Conservation (phyloP, 2,888 invertebrate genomes). For the Exocentrus adspersus region DNA sequence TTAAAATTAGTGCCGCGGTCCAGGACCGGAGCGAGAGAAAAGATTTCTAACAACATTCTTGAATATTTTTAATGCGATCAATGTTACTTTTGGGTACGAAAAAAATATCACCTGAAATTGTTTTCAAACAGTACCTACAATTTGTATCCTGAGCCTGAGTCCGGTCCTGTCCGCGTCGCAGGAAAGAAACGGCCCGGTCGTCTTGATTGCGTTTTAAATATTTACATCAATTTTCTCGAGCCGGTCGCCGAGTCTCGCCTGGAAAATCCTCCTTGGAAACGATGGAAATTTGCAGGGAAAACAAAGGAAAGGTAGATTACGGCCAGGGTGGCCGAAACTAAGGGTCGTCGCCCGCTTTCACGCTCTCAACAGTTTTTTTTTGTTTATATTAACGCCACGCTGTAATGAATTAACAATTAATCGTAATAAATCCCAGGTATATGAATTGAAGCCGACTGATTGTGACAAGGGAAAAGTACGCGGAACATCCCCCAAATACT, state of each 20-base stretch:
- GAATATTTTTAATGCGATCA: no score
- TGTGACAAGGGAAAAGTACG: not conserved
- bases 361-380: no score
- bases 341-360: no score
- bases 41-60: no score
- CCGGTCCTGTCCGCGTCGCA: not conserved
- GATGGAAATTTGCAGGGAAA: constrained; percentile 15
- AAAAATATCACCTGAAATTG: no score
- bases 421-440: not conserved
- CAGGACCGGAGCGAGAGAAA: no score
- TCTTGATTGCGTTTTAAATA: constrained; percentile 49
- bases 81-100: no score
- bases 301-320: constrained; percentile 11
- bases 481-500: not conserved
- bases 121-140: no score
- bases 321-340: not conserved
- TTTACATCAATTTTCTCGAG: constrained; percentile 46
- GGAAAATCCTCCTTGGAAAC: not conserved
- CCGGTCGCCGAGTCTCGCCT: constrained; percentile 7
- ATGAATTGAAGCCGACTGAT: not conserved
- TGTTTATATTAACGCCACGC: no score
- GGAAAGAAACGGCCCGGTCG: constrained; percentile 19
- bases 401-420: no score
- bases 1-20: constrained; percentile 19
- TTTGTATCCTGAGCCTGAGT: no score